Evolutionary conservation across 2,888 invertebrate species (phyloP).

Genomic region (Pseudoips prasinana): DNA sequence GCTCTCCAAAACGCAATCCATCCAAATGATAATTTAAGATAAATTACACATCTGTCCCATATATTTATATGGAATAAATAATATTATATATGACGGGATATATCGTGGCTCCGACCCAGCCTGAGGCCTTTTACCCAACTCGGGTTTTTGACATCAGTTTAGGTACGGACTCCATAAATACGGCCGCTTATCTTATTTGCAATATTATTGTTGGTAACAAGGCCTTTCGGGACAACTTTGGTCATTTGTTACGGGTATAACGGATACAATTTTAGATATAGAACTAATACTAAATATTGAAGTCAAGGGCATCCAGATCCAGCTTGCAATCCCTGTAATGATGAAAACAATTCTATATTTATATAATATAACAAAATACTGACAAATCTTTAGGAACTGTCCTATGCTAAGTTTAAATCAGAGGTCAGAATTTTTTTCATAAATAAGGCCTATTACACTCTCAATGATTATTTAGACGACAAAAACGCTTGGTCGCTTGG

Average conservation of each 20-base stretch:
- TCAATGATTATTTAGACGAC: too few relatives aligned
- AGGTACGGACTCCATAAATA: constrained; percentile 49
- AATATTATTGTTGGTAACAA: constrained; percentile 54
- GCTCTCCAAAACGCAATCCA: too few relatives aligned
- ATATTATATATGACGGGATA: constrained; percentile 19
- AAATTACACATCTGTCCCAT: constrained; percentile 9
- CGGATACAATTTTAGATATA: constrained; percentile 22
- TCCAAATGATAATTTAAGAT: constrained; percentile 11
- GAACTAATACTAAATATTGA: constrained; percentile 2
- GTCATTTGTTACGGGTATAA: constrained; percentile 34
- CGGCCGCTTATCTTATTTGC: constrained; percentile 64
- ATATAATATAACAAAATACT: too few relatives aligned
- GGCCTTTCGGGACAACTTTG: constrained; percentile 52
- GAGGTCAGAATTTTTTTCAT: too few relatives aligned
- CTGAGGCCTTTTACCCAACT: constrained; percentile 46
- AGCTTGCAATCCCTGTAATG: too few relatives aligned
- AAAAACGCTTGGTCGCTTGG: too few relatives aligned
- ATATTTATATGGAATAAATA: constrained; percentile 2
- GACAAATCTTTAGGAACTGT: too few relatives aligned
- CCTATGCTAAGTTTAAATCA: too few relatives aligned
- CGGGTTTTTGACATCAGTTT: constrained; percentile 56
- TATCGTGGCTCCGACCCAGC: constrained; percentile 53
- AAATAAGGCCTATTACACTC: too few relatives aligned
- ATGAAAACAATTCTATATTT: too few relatives aligned
- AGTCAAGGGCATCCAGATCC: too few relatives aligned